A percentile compares a stretch with the other conserved stretches of the same genome.
Evolutionary conservation across 2,888 invertebrate genomes (phyloP).

Genomic region (Tachina lurida): DNA sequence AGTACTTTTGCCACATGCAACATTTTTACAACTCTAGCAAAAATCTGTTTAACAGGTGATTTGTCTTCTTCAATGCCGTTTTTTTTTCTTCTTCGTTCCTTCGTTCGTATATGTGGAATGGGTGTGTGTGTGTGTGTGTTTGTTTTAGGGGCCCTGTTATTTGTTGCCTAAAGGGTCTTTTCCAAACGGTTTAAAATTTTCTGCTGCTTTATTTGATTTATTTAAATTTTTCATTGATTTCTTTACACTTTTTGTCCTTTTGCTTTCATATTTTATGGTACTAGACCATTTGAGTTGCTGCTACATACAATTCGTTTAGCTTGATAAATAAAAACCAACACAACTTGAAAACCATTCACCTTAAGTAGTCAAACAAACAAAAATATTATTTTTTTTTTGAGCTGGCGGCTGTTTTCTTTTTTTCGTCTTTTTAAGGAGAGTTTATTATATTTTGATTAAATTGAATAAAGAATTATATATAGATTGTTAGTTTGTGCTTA

Average conservation of each 20-base stretch:
- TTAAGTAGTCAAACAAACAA: slow-evolving; percentile 25
- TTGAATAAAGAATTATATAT: slow-evolving; percentile 63
- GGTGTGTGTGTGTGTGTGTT: not conserved
- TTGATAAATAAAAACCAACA: slow-evolving; percentile 26
- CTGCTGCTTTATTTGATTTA: slow-evolving; percentile 48
- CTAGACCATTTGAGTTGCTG: slow-evolving; percentile 47
- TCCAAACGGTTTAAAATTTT: slow-evolving; percentile 51
- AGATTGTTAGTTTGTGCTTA: slow-evolving; percentile 43
- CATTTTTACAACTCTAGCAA: slow-evolving; percentile 29
- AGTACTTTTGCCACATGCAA: slow-evolving; percentile 39
- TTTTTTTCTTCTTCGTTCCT: not conserved
- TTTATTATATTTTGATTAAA: slow-evolving; percentile 61
- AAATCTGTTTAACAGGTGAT: slow-evolving; percentile 66
- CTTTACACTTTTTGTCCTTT: not conserved
- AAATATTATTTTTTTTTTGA: not conserved
- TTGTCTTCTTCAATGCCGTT: slow-evolving; percentile 60
- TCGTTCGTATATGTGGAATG: not conserved
- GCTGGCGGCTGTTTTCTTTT: slow-evolving; percentile 38
- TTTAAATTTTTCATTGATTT: slow-evolving; percentile 58
- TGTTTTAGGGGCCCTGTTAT: slow-evolving; percentile 5
- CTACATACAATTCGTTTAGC: slow-evolving; percentile 59
- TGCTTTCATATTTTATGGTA: slow-evolving; percentile 23
- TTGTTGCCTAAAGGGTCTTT: slow-evolving; percentile 45
- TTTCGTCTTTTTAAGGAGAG: not conserved
- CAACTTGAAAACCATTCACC: slow-evolving; percentile 47